Percentiles rank a stretch among this genome's conserved stretches.
These are phyloP conservation scores for Panthera uncia DNA, from an alignment of 2,113 vertebrate species.

Conservation along the genomic window DNA sequence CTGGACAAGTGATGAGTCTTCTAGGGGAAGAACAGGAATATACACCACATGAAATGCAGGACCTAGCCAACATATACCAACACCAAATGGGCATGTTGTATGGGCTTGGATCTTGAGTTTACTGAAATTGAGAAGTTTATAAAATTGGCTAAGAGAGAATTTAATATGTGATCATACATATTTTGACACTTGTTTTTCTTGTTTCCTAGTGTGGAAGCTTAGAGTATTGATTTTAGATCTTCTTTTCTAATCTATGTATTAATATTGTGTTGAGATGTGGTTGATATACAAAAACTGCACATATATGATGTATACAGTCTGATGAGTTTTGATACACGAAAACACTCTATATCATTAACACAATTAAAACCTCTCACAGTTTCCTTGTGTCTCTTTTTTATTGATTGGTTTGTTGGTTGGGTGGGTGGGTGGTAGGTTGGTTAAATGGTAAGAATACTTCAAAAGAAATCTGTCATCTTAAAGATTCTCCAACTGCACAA, in stretches of 20 bases:
- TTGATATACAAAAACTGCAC: background rate
- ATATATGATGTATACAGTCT: background rate
- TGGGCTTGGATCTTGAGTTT: background rate
- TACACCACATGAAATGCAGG: background rate
- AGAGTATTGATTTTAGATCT: background rate
- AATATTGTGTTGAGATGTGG: background rate
- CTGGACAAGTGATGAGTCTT: background rate
- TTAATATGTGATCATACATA: background rate
- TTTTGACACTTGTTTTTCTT: background rate
- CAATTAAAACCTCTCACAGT: background rate
- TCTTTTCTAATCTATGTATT: background rate
- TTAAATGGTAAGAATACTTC: background rate
- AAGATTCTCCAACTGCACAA: background rate
- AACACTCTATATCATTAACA: too few relatives aligned
- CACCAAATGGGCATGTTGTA: background rate
- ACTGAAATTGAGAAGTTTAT: background rate
- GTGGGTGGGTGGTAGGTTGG: background rate
- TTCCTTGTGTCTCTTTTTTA: background rate
- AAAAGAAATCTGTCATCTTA: background rate
- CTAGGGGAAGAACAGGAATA: background rate
- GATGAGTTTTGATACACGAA: background rate
- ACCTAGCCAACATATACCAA: background rate
- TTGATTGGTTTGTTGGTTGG: background rate
- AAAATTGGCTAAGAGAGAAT: background rate
- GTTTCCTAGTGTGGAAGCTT: background rate